Evolutionary conservation across 92 coral and sea anemone species (phyloP).

Genomic region (Micromussa lordhowensis): DNA sequence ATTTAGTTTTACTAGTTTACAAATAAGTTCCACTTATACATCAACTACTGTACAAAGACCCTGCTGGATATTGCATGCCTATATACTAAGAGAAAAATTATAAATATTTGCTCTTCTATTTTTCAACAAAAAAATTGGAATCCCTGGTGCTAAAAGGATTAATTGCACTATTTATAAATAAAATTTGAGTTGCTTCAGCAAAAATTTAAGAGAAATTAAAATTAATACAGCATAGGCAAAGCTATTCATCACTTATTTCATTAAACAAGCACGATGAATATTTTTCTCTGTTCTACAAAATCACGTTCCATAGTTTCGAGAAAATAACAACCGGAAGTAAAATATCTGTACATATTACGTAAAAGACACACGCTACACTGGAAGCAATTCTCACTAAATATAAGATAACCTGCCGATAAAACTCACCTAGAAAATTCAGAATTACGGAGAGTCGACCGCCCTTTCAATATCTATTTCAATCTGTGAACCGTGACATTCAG

Average conservation of each 20-base stretch:
- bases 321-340: slow-evolving; percentile 38
- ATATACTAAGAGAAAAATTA: background rate
- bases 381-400: background rate
- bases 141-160: background rate
- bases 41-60: background rate
- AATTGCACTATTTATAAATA: background rate
- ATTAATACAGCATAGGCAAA: background rate
- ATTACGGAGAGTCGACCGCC: background rate
- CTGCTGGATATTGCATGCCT: background rate
- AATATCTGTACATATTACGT: background rate
- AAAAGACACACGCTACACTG: background rate
- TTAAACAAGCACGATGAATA: background rate
- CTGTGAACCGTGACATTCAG: slow-evolving; percentile 5
- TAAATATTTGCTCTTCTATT: background rate
- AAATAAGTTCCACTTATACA: background rate
- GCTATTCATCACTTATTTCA: background rate
- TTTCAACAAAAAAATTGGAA: background rate
- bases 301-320: background rate
- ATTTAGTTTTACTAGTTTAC: background rate
- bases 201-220: background rate
- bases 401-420: background rate
- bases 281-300: background rate
- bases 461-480: slow-evolving; percentile 16
- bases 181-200: background rate
- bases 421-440: background rate